These are phyloP conservation scores for Schizopygopsis pylzovi DNA, from an alignment of 2,797 vertebrate genomes.

Conservation along the genomic window DNA sequence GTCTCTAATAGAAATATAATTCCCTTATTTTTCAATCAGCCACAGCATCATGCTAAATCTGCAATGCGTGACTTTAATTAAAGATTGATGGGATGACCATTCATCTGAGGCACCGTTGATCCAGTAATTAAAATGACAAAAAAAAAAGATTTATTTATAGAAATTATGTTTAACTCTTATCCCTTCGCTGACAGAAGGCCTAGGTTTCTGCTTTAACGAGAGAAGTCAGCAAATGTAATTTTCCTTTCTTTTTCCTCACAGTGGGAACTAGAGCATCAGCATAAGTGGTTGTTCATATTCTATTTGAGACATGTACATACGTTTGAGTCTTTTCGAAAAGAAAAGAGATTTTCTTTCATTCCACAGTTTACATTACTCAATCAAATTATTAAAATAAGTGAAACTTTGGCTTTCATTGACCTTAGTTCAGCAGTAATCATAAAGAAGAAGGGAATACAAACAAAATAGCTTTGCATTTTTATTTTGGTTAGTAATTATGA, in stretches of 20 bases:
- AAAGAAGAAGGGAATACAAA: constrained; percentile 76
- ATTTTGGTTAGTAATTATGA: constrained; percentile 84
- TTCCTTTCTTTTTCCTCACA: constrained; percentile 54
- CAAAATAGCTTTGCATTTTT: constrained; percentile 84
- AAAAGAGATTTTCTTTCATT: constrained; percentile 75
- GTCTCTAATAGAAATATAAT: constrained; percentile 86
- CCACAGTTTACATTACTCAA: constrained; percentile 67
- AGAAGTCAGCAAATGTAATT: constrained; percentile 62
- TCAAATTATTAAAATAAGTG: constrained; percentile 76
- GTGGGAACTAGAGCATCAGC: constrained; percentile 62
- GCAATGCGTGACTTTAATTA: constrained; percentile 85
- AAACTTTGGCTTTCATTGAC: constrained; percentile 79
- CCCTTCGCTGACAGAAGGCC: constrained; percentile 71
- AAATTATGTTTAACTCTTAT: constrained; percentile 78
- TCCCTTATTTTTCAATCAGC: constrained; percentile 86
- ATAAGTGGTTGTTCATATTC: constrained; percentile 68
- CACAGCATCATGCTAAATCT: constrained; percentile 77
- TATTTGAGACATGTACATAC: constrained; percentile 80
- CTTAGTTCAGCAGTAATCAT: constrained; percentile 82
- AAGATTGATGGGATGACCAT: constrained; percentile 80
- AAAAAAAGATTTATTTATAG: constrained; percentile 79
- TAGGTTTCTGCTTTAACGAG: constrained; percentile 73
- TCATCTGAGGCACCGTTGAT: constrained; percentile 80
- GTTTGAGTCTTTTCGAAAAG: constrained; percentile 78
- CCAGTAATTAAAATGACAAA: constrained; percentile 85